phyloP scores from a whole-genome alignment of 2,797 vertebrate species.

The Melanotaenia pygmaea region DNA sequence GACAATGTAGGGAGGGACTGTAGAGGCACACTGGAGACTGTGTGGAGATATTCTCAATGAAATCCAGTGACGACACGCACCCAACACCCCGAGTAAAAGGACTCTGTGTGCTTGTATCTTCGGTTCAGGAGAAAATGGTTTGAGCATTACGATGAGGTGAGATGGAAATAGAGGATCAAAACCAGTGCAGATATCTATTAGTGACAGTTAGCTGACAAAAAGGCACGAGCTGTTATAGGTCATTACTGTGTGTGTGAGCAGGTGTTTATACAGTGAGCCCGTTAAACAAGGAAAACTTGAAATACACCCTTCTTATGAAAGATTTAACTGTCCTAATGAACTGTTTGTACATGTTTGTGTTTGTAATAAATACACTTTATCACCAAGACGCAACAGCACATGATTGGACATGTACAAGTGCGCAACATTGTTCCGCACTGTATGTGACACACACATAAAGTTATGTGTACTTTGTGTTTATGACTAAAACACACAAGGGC shows the following conservation, averaged over 20 bases:
- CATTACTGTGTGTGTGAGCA: background rate
- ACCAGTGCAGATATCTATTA: background rate
- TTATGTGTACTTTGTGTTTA: too few species aligned
- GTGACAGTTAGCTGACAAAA: background rate
- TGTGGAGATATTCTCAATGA: conserved; percentile 45
- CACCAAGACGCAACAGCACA: conserved; percentile 4
- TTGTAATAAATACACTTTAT: background rate
- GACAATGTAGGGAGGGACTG: conserved; percentile 67
- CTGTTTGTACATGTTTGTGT: conserved; percentile 4
- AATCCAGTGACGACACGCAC: conserved; percentile 20
- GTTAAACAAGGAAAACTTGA: conserved; percentile 71
- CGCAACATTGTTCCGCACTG: background rate
- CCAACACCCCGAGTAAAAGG: conserved; percentile 5
- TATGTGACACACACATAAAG: background rate
- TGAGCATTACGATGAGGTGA: background rate
- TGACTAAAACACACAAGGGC: too few species aligned
- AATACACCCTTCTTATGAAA: conserved; percentile 36
- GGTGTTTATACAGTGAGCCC: background rate
- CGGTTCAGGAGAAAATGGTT: background rate
- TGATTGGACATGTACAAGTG: conserved; percentile 1
- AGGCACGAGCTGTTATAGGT: background rate
- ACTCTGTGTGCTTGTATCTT: background rate
- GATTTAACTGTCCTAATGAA: conserved; percentile 4
- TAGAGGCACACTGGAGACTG: conserved; percentile 45
- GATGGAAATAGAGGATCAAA: background rate